phyloP scores from a whole-genome alignment of 2,113 vertebrate species.

The Marmota monax region DNA sequence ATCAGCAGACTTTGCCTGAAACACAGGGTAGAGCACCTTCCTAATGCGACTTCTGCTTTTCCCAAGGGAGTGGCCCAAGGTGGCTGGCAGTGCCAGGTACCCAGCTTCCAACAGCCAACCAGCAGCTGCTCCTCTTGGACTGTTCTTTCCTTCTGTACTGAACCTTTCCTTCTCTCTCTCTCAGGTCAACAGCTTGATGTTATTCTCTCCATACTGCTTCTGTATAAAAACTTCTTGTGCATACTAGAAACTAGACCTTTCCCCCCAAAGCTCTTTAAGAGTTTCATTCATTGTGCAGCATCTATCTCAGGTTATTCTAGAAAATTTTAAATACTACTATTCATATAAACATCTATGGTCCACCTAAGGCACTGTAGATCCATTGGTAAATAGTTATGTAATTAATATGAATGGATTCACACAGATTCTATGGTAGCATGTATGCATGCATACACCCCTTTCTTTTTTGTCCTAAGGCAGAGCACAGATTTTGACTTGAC shows the following conservation, averaged over 20 bases:
- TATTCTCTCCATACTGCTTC: background rate
- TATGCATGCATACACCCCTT: background rate
- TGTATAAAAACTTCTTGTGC: background rate
- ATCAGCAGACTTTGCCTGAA: background rate
- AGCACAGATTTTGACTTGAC: background rate
- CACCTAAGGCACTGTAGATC: background rate
- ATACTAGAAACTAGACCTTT: background rate
- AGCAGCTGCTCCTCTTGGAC: background rate
- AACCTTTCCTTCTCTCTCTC: background rate
- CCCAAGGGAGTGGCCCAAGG: background rate
- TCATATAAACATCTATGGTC: background rate
- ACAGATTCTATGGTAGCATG: background rate
- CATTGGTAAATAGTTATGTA: background rate
- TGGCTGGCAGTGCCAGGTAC: background rate
- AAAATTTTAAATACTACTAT: background rate
- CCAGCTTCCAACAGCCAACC: background rate
- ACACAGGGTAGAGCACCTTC: background rate
- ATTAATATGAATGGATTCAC: background rate
- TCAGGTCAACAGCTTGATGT: background rate
- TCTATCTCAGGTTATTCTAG: background rate
- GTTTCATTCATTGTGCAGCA: background rate
- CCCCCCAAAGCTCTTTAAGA: background rate
- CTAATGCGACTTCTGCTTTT: background rate
- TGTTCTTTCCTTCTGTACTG: background rate
- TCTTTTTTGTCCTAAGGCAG: background rate